Base-by-base conservation (phyloP, 2,797 vertebrate genomes). In the Sphenopsis melanotis region DNA sequence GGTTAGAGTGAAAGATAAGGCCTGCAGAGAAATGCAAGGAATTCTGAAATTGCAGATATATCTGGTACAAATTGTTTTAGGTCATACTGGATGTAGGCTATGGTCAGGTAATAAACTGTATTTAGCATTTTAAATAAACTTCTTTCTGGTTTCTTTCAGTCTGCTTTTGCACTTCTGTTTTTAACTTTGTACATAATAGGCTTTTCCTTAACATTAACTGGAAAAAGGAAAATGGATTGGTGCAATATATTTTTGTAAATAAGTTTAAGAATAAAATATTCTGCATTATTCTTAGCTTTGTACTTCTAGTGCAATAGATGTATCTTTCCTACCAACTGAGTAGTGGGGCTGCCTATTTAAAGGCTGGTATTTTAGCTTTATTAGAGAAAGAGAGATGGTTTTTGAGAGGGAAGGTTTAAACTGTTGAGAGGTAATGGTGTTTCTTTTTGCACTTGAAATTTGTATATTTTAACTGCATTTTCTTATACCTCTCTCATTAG, bases 231-330 rank as follows among this genome's bases (percentile, higher is more conserved):
- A 83, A 85, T 93, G 97, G 91, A 92, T 78, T 91, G 77, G 94
- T 97, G 96, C 96, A 97, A 97, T 97, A 96, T 96, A 83, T 97
- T 97, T 90, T 95, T 97, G 91, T 97, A 97, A 97, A 96, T 96
- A 97, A 76, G 56, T 91, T 92, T 90, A 82, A 96, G 96, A 91
- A 93, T 93, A 96, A 97, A 97, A 91, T 89, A 91, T 83, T 92
- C 57, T 87, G 41, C 76, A 20, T 95, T 96, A 90, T 95, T 90
- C 87, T 93, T 91, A 91, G 50, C 87, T 96, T 97, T 96, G 87
- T 88, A 94, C 66, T 87, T 86, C 36, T 39, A 59, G 69, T 89
- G 72, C 94, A 88, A 71, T 68, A 87, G 68, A 86, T 91, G 5
- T 87, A 70, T 89, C 55, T 95, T 96, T 53, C 66, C 64, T 90